Base-by-base conservation (phyloP, 2,888 invertebrate genomes). In the Ditylenchus weischeri region DNA sequence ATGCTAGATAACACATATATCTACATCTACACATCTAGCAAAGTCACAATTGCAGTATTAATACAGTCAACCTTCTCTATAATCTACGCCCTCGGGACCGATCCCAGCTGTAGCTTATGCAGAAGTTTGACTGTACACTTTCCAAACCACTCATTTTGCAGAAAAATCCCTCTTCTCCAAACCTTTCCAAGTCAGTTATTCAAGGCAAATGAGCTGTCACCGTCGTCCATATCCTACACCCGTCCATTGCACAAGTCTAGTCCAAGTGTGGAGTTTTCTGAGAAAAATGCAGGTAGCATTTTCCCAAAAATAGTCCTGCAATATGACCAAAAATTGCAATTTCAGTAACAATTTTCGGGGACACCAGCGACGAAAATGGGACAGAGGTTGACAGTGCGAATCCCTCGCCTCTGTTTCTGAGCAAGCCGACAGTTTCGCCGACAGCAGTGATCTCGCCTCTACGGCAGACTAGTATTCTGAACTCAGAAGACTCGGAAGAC, bases 181-280 rank as follows among this genome's bases (percentile, higher is more conserved):
- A 8, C 15, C 43, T 10, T 8, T 43, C 43, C 43, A 15, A 43
- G 15, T 43, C 43, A 15, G 43, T 43, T 43, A 43, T 43, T 43
- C 13, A 43, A 43, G 8, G 43, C 43, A 15, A 43, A 2, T 43
- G 43, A 43, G 43, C 43, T 43, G 3, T 43, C 43, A 3, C 43
- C 29, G 29, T 29, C 29, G 29, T 29, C 29, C 29, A 29, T 29
- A 29, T 29, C 43, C 43, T 15, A 43, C 15, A 15, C 43, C 11
- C 43, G 43, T 43, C 43, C 43, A 43, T 43, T 13, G 5, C 43
- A 10, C 43, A 54, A 54, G 54, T 54, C 29, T 7, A n/a, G 48
- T 43, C 69, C 77, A 47, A 74, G 75, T 57, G 82, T 82, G 19
- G 82, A 79, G 10, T 82, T 82, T 76, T 79, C 80, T 71, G 82